These are phyloP conservation scores for Spinus olivaceus DNA, from an alignment of 2,797 vertebrate genomes.

Conservation along the genomic window DNA sequence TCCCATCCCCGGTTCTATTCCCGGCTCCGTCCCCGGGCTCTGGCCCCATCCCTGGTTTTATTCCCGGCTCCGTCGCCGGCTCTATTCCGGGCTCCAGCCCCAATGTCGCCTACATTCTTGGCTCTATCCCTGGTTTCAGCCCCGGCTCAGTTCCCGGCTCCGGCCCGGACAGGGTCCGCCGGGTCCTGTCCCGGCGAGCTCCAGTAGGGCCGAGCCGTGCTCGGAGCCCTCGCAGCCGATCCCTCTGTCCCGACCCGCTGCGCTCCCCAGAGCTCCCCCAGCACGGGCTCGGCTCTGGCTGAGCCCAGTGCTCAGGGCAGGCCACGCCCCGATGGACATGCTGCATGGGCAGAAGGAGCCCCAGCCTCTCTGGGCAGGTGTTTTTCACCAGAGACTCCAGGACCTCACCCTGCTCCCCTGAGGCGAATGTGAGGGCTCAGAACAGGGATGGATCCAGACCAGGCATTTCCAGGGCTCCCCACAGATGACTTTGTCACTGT, in stretches of 20 bases:
- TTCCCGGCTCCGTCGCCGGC: too few relatives aligned
- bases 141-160: too few relatives aligned
- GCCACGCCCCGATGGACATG: neutral
- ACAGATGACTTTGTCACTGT: neutral
- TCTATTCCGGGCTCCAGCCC: too few relatives aligned
- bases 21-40: too few relatives aligned
- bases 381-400: neutral
- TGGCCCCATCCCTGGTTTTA: too few relatives aligned
- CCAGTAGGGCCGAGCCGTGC: neutral
- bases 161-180: too few relatives aligned
- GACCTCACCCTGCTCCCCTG: neutral
- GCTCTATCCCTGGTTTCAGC: too few relatives aligned
- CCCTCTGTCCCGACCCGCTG: neutral
- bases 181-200: neutral
- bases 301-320: neutral
- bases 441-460: neutral
- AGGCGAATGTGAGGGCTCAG: neutral
- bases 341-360: neutral
- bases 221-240: accelerated
- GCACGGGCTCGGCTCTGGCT: neutral
- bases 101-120: too few relatives aligned
- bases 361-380: neutral
- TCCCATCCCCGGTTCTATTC: too few relatives aligned
- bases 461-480: neutral
- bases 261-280: neutral